Conservation (phyloP, 1,140 invertebrate genomes). For the Drosophila busckii region DNA sequence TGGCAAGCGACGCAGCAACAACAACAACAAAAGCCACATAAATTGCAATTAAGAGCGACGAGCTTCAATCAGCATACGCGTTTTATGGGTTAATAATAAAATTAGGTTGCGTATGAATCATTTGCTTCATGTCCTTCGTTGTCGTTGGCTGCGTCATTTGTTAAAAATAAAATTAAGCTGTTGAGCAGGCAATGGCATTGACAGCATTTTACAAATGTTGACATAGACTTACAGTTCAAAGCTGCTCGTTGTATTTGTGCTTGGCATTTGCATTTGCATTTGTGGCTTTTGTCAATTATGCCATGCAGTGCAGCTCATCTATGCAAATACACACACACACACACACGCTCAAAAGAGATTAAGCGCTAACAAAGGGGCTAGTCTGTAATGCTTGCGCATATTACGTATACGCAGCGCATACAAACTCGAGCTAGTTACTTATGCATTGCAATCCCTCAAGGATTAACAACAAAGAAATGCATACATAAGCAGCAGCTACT, state of each 20-base stretch:
- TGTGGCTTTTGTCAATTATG: slow-evolving; percentile 35
- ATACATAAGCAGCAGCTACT: neutral
- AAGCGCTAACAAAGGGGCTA: slow-evolving; percentile 49
- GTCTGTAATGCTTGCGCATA: slow-evolving; percentile 13
- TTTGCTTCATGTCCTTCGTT: too few species aligned
- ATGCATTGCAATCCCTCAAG: neutral
- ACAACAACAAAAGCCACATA: slow-evolving; percentile 24
- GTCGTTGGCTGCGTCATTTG: too few species aligned
- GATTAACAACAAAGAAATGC: too few species aligned
- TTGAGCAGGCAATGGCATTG: too few species aligned
- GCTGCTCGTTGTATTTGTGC: neutral
- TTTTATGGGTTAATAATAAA: slow-evolving; percentile 26
- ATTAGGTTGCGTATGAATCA: slow-evolving; percentile 7
- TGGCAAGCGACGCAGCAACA: slow-evolving; percentile 15
- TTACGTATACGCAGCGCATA: slow-evolving; percentile 46
- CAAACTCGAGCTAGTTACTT: neutral
- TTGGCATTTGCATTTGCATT: slow-evolving; percentile 30
- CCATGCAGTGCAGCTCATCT: neutral
- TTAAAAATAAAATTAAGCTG: too few species aligned
- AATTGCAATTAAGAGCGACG: slow-evolving; percentile 28
- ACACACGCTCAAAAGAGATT: slow-evolving; percentile 23
- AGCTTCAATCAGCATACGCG: slow-evolving; percentile 11
- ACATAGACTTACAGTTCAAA: slow-evolving; percentile 9
- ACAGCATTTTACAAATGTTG: slow-evolving; percentile 4
- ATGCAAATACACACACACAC: slow-evolving; percentile 21